Evolutionary conservation across 2,797 vertebrate genomes (phyloP).

Genomic region (Sorex maritimensis): DNA sequence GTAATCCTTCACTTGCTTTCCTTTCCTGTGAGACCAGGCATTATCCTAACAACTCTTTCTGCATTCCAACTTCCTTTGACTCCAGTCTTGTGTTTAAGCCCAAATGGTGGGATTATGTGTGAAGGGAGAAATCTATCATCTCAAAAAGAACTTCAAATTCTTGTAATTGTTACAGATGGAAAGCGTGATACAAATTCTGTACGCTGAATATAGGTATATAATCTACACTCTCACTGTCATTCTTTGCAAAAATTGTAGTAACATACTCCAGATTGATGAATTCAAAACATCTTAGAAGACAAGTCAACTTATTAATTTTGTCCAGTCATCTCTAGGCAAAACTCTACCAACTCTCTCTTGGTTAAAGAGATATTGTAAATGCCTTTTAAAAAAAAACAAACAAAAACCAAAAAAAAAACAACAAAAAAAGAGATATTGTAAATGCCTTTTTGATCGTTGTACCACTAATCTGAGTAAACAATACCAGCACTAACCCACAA

Average conservation of each 20-base stretch:
- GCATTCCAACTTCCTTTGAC: not conserved
- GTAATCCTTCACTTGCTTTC: not conserved
- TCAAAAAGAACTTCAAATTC: not conserved
- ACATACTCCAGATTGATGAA: not conserved
- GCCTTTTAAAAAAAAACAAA: not conserved
- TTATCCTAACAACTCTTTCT: too few species aligned
- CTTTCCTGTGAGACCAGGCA: not conserved
- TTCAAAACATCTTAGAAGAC: not conserved
- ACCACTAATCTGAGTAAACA: not conserved
- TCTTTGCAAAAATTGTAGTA: not conserved
- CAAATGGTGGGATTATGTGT: not conserved
- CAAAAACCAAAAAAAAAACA: too few species aligned
- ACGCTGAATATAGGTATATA: not conserved
- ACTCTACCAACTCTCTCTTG: not conserved
- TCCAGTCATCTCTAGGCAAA: not conserved
- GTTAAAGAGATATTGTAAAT: conserved; percentile 19
- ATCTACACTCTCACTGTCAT: not conserved
- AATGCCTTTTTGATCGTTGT: not conserved
- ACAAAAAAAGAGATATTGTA: not conserved
- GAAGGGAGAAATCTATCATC: conserved; percentile 3
- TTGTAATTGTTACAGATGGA: not conserved
- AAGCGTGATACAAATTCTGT: not conserved
- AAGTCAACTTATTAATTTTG: not conserved
- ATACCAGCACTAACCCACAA: not conserved
- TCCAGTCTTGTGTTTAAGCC: not conserved